phyloP scores from a whole-genome alignment of 2,888 invertebrate species.

The Aleiodes testaceus region DNA sequence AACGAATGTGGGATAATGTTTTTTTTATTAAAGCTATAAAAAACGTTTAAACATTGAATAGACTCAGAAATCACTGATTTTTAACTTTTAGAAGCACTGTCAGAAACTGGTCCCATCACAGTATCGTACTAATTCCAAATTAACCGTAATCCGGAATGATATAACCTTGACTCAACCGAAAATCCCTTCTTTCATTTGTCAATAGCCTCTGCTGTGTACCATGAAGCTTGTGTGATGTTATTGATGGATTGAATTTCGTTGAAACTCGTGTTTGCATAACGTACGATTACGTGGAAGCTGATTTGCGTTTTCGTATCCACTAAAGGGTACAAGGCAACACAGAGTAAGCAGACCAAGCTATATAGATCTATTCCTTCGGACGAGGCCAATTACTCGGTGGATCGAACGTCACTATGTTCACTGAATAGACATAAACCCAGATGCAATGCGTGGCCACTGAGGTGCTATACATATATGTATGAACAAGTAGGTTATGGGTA shows the following conservation, averaged over 20 bases:
- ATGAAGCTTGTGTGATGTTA: background rate
- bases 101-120: no score
- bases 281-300: constrained; percentile 30
- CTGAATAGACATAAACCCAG: constrained; percentile 30
- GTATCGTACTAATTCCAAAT: no score
- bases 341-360: constrained; percentile 9
- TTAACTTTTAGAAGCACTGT: no score
- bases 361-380: constrained; percentile 16
- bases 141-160: no score
- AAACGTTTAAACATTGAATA: no score
- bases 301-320: constrained; percentile 25
- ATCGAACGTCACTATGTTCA: constrained; percentile 22
- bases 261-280: constrained; percentile 30
- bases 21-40: no score
- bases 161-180: no score
- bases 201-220: no score
- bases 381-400: constrained; percentile 37
- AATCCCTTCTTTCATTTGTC: no score
- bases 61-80: no score
- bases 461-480: constrained; percentile 11
- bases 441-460: constrained; percentile 5
- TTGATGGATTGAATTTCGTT: constrained; percentile 25
- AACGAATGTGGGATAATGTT: no score
- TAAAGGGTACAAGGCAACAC: constrained; percentile 3
- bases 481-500: constrained; percentile 3